Evolutionary conservation across 2,797 vertebrate genomes (phyloP), one percentile per base, ranked within the genome.

Genomic region (Gallinago nigripennis): DNA sequence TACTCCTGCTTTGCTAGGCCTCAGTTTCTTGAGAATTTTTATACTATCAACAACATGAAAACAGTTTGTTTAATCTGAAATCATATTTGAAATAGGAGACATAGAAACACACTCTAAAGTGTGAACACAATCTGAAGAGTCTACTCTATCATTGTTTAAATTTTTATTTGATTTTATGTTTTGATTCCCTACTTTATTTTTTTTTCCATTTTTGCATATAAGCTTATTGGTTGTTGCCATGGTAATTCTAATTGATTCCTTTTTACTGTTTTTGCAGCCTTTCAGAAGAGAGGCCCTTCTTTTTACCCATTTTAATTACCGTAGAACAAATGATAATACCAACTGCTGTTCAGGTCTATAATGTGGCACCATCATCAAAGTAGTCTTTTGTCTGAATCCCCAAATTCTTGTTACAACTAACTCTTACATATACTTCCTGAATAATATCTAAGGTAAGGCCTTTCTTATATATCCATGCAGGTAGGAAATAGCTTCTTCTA

Each of bases 151-250:
- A 18, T 83, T 84, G 57, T 86, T 93, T 86, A 92, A 96, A 95
- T 88, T 78, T 30, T 93, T n/a, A 68, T 69, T 79, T 96, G 70
- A 58, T 96, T 95, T 95, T 97, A 64, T 89, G 18, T 94, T 96
- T 97, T 97, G 69, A 96, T 97, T 95, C 64, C 79, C 64, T 95
- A 88, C 65, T 97, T 95, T 73, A 96, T 43, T 96, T 86, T 88
- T 96, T 86, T 88, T 86, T 31, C 12, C 9, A 16, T 71, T 96
- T 96, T 95, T 96, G 83, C 91, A 95, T 91, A 76, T 93, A 90
- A 96, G 93, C 93, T 86, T 97, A 96, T 97, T 98, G 80, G 93
- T 92, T 91, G 97, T 98, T 97, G 68, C 97, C 93, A 98, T 98
- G 94, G 97, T 27, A 92, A 98, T 97, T 97, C 86, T 97, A 97